A percentile compares a stretch with the other conserved stretches of the same genome.
These are phyloP conservation scores for Drosophila aff. DNA, from an alignment of 1,140 invertebrate genomes.

Conservation along the genomic window DNA sequence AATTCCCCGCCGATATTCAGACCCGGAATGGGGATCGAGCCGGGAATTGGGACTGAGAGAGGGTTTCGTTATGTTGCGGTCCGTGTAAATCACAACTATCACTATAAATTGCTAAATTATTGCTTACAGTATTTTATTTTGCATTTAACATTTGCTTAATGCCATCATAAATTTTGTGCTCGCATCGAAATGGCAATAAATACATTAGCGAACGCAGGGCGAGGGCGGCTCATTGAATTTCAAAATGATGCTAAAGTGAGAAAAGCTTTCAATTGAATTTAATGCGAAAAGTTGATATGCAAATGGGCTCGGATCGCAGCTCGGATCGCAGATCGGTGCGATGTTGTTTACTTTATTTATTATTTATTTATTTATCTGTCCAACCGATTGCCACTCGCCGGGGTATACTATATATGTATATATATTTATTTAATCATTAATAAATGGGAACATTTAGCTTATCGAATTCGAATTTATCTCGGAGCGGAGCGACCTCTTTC, in stretches of 20 bases:
- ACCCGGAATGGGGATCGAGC: background rate
- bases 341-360: conserved; percentile 79
- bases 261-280: conserved; percentile 82
- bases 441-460: conserved; percentile 76
- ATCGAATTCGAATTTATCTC: conserved; percentile 32
- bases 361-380: conserved; percentile 75
- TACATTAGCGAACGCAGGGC: conserved; percentile 58
- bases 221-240: conserved; percentile 75
- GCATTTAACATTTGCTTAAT: conserved; percentile 74
- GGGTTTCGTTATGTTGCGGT: conserved; percentile 41
- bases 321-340: conserved; percentile 8
- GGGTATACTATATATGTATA: background rate
- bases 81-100: conserved; percentile 77
- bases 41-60: too few species aligned
- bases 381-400: conserved; percentile 31
- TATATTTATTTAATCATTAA: conserved; percentile 58
- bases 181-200: conserved; percentile 64
- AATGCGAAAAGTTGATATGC: conserved; percentile 83
- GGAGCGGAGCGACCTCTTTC: background rate
- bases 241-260: conserved; percentile 76
- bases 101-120: conserved; percentile 64
- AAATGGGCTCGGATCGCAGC: conserved; percentile 32
- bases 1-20: conserved; percentile 16
- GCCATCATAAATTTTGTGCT: conserved; percentile 75
- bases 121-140: conserved; percentile 43